Evolutionary conservation across 2,113 vertebrate species (phyloP), one percentile per base, ranked within the genome.

Genomic region (Orycteropus afer): DNA sequence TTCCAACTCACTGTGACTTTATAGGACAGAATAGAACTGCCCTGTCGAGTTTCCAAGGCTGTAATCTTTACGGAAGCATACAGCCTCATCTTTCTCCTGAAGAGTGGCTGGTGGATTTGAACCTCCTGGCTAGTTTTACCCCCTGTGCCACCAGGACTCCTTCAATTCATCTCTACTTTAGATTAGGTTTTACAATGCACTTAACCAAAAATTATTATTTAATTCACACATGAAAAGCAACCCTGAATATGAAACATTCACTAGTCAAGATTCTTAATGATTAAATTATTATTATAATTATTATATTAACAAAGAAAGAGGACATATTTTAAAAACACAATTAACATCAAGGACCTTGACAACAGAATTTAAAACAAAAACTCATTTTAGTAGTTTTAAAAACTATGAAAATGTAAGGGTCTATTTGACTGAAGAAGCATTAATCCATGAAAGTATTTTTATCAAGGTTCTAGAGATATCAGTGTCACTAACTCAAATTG

Each of bases 301-400:
- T n/a, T n/a, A n/a, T n/a, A n/a, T n/a, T n/a, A n/a, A n/a, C n/a
- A 93, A 90, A 83, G 76, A 49, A 89, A 96, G 37, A 84, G 74
- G 65, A 61, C 18, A 67, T n/a, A 83, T 51, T 88, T 77, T 0
- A 20, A 61, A 90, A 96, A 89, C 76, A 79, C 20, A 45, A 79
- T 42, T 94, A 81, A 45, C 51, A 55, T 73, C 74, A 71, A 59
- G 69, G 63, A 74, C 34, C 49, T 57, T 37, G 15, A 67, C 15
- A 86, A n/a, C 14, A 86, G 40, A 22, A 67, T 18, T 90, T 87
- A 61, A 49, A 73, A 85, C 89, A 65, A 76, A 90, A 65, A 55
- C 45, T 59, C 81, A 20, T 12, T 93, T 89, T 1, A n/a, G n/a
- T n/a, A n/a, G n/a, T n/a, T n/a, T n/a, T 13, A 80, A 86, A 80